Percentiles rank a stretch among this genome's conserved stretches.
phyloP scores from a whole-genome alignment of 1,140 invertebrate genomes.

The Hesperophylax magnus region DNA sequence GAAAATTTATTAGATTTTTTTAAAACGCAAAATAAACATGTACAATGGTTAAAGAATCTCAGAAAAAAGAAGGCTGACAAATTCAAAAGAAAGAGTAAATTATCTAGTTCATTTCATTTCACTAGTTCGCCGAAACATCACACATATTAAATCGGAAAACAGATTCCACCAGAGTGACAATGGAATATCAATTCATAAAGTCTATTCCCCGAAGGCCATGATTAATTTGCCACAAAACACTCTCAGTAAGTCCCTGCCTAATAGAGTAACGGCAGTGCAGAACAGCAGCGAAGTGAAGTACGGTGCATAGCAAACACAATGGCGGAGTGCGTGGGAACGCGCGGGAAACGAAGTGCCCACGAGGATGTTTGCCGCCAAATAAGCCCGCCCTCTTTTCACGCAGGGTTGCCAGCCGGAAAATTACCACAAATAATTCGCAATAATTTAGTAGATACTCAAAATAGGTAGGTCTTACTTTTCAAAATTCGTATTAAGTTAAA shows the following conservation, averaged over 20 bases:
- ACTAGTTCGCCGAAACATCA: not conserved
- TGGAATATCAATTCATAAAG: not conserved
- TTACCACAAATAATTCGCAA: too few species aligned
- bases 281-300: not conserved
- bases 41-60: too few species aligned
- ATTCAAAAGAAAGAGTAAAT: not conserved
- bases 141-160: not conserved
- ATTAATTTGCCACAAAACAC: constrained; percentile 26
- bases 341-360: constrained; percentile 39
- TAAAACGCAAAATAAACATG: too few species aligned
- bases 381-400: constrained; percentile 5
- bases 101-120: not conserved
- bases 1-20: too few species aligned
- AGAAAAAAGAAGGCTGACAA: too few species aligned
- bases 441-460: too few species aligned
- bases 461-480: too few species aligned
- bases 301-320: not conserved
- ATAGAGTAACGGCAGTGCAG: not conserved
- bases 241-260: not conserved
- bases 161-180: not conserved
- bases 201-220: not conserved
- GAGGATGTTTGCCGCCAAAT: constrained; percentile 50
- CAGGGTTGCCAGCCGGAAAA: constrained; percentile 18
- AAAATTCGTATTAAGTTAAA: too few species aligned
- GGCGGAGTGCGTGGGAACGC: constrained; percentile 51